A percentile compares a stretch with the other conserved stretches of the same genome.
Evolutionary conservation across 1,140 invertebrate genomes (phyloP).

Genomic region (Brachionus paranguensis): DNA sequence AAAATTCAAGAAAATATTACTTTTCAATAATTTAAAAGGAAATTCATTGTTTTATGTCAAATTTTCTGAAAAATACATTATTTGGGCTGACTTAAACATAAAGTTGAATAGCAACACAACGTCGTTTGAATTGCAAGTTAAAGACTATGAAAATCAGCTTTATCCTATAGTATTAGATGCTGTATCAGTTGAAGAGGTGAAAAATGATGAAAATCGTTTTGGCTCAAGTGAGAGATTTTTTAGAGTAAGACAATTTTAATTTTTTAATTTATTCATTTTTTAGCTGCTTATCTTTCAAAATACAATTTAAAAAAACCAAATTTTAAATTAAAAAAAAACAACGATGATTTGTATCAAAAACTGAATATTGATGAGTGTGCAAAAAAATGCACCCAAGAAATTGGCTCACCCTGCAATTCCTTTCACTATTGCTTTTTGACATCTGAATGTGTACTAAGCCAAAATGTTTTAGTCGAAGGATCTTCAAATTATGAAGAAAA

Average conservation of each 20-base stretch:
- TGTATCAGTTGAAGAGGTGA: neutral
- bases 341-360: neutral
- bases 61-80: neutral
- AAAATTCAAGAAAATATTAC: neutral
- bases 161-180: neutral
- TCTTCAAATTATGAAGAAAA: neutral
- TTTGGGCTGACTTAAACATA: neutral
- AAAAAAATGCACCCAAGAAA: slow-evolving; percentile 31
- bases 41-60: neutral
- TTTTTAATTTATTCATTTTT: neutral
- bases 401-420: neutral
- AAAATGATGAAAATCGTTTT: slow-evolving; percentile 5
- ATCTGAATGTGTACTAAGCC: neutral
- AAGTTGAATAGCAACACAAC: neutral
- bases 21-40: neutral
- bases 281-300: neutral
- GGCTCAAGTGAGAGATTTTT: neutral
- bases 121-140: neutral
- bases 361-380: slow-evolving; percentile 26
- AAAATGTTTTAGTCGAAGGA: neutral
- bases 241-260: neutral
- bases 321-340: neutral
- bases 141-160: neutral
- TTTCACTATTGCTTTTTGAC: slow-evolving; percentile 36
- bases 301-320: slow-evolving; percentile 35